Evolutionary conservation across 64 coral and sea anemone species (phyloP), one percentile per base, ranked within the genome.

Genomic region (Porites australiensis): DNA sequence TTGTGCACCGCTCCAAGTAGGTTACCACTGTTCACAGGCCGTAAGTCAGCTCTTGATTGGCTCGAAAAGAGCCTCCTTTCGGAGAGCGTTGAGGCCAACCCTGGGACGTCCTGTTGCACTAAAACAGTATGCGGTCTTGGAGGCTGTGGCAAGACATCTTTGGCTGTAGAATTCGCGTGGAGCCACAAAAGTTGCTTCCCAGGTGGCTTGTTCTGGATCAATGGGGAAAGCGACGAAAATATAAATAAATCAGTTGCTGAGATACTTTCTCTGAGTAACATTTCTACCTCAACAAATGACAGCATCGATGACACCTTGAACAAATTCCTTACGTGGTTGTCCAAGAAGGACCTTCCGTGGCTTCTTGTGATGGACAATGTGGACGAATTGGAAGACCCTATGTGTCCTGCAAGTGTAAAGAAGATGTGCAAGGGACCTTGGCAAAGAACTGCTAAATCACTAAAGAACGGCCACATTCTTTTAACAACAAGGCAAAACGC

Each of bases 291-390:
- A 11, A 3, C 53, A 57, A 57, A 5, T 11, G 53, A 57, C 6
- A 57, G 11, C 53, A 57, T 57, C 3, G 53, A 57, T 11, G 53
- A 57, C 53, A 57, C 53, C 53, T 57, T 57, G 53, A 57, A 57
- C 53, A 57, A 11, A 57, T 57, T 57, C 53, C 53, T 57, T 5
- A 8, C 53, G 6, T 57, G 53, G 53, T 57, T 57, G 53, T 57
- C 3, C 1, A 57, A 57, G 11, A 57, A 57, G 53, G 11, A 57
- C 6, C 6, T 5, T 3, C 53, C 6, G 3, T 57, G 53, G 53
- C 53, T 57, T 57, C 53, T 57, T 57, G 53, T 57, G 53, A 11
- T 57, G 67, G 89, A 90, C n/a, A 90, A 90, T 58, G 76, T 77
- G 46, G 89, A 90, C 73, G 89, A 90, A 57, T 44, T 90, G 27